Evolutionary conservation across 2,797 vertebrate species (phyloP), one percentile per base, ranked within the genome.

Genomic region (Thripadectes ignobilis): DNA sequence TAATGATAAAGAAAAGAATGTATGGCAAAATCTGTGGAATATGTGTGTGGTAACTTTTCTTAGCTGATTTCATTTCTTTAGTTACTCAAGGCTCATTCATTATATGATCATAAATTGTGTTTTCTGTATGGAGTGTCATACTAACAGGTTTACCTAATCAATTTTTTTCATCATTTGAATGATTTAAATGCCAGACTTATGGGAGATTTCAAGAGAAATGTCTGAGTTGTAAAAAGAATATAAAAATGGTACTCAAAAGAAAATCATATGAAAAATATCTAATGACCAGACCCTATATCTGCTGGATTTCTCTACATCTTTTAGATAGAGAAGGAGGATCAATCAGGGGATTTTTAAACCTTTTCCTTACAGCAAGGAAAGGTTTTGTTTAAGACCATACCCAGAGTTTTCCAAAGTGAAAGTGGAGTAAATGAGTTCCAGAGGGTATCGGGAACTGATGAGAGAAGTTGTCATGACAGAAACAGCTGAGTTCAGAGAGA

Each of bases 71-170:
- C 61, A 32, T 92, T 77, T 41, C 65, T 78, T 88, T 89, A 92
- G 79, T 91, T 93, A 71, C 78, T 92, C 73, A 84, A 74, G 54
- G 43, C 39, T 94, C 58, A 69, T 85, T 94, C 58, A 62, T 82
- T 93, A 77, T 62, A 45, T 38, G 68, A 88, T 72, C 39, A 78
- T 84, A 73, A 88, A 86, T 66, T 75, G 2, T 69, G 14, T 61
- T 21, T 72, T 91, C 62, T 78, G 3, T 75, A 58, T 86, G 46
- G 39, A 65, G 17, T 58, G 43, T 76, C 54, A 84, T 45, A 58
- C 51, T 88, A 69, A 49, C 21, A 84, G 39, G 39, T 93, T 94
- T 93, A 24, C 39, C 51, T 85, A 81, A 85, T 78, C 39, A 58
- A 48, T 89, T 89, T 94, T 89, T 88, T 83, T 75, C 21, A 36